These are phyloP conservation scores for Smutsia gigantea DNA, from an alignment of 2,797 vertebrate genomes.

Conservation along the genomic window DNA sequence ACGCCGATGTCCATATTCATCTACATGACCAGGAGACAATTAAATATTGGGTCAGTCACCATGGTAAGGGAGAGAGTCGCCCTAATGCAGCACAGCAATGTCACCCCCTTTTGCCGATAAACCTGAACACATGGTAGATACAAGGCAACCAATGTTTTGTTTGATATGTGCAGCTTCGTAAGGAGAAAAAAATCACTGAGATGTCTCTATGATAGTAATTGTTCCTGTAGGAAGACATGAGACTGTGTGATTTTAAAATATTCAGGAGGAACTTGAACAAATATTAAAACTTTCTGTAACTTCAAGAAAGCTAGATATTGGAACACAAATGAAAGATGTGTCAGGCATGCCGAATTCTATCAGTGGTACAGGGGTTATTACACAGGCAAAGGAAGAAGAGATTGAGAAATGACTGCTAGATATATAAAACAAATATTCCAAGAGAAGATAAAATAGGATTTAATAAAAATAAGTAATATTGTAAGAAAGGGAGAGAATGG, in stretches of 20 bases:
- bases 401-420: background rate
- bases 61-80: background rate
- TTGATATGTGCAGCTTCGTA: background rate
- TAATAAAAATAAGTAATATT: background rate
- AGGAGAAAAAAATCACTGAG: background rate
- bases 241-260: background rate
- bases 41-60: background rate
- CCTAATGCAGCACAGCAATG: background rate
- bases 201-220: background rate
- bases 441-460: background rate
- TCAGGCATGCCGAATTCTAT: background rate
- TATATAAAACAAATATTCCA: background rate
- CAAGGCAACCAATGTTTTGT: background rate
- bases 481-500: background rate
- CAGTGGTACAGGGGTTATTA: background rate
- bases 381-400: background rate
- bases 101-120: background rate
- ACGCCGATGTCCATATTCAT: slow-evolving; percentile 89
- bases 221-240: background rate
- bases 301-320: background rate
- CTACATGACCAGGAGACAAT: slow-evolving; percentile 80
- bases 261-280: background rate
- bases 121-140: background rate
- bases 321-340: background rate
- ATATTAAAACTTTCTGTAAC: background rate